phyloP scores from a whole-genome alignment of 2,113 vertebrate species.

The Triplophysa siluroides region DNA sequence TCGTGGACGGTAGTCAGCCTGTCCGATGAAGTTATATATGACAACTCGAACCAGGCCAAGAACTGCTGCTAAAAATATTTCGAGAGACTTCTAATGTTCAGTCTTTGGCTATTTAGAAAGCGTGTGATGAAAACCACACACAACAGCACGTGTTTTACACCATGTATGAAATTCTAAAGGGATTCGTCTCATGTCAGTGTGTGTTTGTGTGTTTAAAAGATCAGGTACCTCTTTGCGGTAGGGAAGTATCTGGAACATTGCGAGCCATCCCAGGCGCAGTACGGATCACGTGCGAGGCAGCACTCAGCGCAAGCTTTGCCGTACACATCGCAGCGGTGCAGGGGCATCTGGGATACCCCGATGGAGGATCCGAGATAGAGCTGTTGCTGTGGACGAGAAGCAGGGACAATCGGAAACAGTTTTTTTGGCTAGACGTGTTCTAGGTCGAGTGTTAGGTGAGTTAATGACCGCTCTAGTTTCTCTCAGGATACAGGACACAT shows the following conservation, averaged over 20 bases:
- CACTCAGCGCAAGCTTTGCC: constrained; percentile 97
- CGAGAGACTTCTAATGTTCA: not conserved
- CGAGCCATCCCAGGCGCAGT: constrained; percentile 96
- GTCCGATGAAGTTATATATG: not conserved
- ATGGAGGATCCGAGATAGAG: constrained; percentile 89
- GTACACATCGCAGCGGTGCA: constrained; percentile 94
- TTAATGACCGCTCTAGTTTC: constrained; percentile 16
- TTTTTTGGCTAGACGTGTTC: not conserved
- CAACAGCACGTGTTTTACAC: not conserved
- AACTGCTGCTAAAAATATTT: not conserved
- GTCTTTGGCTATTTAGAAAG: not conserved
- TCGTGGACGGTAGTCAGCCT: not conserved
- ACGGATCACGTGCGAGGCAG: constrained; percentile 95
- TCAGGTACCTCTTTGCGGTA: constrained; percentile 89
- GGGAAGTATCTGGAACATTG: constrained; percentile 98
- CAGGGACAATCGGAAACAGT: not conserved
- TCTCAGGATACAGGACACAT: not conserved
- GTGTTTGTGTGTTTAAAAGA: not conserved
- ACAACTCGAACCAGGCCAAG: not conserved
- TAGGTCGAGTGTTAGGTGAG: not conserved
- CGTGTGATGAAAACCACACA: not conserved
- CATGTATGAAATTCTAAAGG: too few species aligned
- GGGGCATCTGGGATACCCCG: constrained; percentile 90
- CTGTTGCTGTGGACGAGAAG: constrained; percentile 83
- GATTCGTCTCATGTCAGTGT: constrained; percentile 19